These are phyloP conservation scores for Amblyraja radiata DNA, from an alignment of 2,797 vertebrate species.

Conservation along the genomic window DNA sequence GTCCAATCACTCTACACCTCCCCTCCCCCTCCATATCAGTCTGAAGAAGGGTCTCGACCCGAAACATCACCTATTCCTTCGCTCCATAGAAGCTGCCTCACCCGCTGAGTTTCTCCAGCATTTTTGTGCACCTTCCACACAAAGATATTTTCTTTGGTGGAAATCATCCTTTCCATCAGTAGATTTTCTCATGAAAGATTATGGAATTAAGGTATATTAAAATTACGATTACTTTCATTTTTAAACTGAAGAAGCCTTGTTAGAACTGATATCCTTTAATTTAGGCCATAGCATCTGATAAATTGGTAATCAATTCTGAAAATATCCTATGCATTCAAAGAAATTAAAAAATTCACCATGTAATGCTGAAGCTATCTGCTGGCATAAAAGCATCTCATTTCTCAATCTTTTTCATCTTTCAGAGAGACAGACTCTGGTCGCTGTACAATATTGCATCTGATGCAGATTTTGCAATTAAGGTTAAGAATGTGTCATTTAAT, in stretches of 20 bases:
- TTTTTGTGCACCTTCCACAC: too few relatives aligned
- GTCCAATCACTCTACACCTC: too few relatives aligned
- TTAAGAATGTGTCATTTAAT: too few relatives aligned
- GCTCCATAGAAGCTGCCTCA: too few relatives aligned
- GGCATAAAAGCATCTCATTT: not conserved
- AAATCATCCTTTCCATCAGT: not conserved
- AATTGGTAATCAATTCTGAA: not conserved
- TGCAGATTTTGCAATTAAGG: too few relatives aligned
- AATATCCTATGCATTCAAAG: not conserved
- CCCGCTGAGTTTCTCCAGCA: too few relatives aligned
- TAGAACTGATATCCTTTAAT: not conserved
- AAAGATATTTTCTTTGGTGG: not conserved
- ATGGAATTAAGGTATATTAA: not conserved
- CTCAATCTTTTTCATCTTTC: not conserved
- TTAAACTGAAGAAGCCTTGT: not conserved
- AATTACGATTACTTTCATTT: not conserved
- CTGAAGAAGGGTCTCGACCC: too few relatives aligned
- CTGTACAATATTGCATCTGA: not conserved
- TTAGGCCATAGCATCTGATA: not conserved
- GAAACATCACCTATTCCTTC: too few relatives aligned
- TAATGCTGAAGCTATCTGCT: not conserved
- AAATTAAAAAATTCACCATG: not conserved
- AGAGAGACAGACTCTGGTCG: not conserved
- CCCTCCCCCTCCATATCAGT: too few relatives aligned
- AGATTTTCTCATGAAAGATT: not conserved